These are phyloP conservation scores for Atractosteus spatula DNA, from an alignment of 2,113 vertebrate species.

Conservation along the genomic window DNA sequence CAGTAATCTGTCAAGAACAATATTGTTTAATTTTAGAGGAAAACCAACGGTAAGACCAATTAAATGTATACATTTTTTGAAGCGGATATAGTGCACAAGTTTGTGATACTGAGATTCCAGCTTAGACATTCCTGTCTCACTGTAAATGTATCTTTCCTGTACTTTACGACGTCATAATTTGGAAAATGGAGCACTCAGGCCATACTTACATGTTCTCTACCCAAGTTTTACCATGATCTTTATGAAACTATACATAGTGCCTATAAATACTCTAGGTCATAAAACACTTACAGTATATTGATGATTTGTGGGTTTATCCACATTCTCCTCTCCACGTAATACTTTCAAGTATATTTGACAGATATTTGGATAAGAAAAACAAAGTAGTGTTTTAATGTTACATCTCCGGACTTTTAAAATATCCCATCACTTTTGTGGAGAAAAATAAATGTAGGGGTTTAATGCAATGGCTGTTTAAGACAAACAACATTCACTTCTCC, in stretches of 20 bases:
- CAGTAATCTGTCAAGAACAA: neutral
- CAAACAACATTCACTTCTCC: slow-evolving; percentile 5
- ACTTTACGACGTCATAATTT: slow-evolving; percentile 10
- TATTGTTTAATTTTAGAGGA: no score
- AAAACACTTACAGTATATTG: slow-evolving; percentile 10
- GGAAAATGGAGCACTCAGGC: slow-evolving; percentile 26
- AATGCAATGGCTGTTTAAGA: slow-evolving; percentile 14
- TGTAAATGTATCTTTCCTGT: slow-evolving; percentile 19
- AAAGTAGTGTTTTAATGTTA: slow-evolving; percentile 4
- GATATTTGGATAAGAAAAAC: slow-evolving; percentile 6
- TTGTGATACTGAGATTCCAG: neutral
- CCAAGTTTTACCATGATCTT: slow-evolving; percentile 20
- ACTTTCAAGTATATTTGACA: slow-evolving; percentile 2
- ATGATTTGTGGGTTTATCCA: slow-evolving; percentile 11
- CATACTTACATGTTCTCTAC: slow-evolving; percentile 35
- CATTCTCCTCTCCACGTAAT: neutral
- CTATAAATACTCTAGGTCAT: slow-evolving; percentile 21
- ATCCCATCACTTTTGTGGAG: slow-evolving; percentile 15
- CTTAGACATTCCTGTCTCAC: slow-evolving; percentile 8
- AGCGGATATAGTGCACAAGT: neutral
- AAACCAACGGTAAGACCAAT: no score
- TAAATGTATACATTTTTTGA: no score
- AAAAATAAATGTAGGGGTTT: slow-evolving; percentile 20
- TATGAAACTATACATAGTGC: slow-evolving; percentile 21
- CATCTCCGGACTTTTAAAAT: neutral